Conservation (phyloP, 2,797 vertebrate genomes). For the Sylvilagus floridanus region DNA sequence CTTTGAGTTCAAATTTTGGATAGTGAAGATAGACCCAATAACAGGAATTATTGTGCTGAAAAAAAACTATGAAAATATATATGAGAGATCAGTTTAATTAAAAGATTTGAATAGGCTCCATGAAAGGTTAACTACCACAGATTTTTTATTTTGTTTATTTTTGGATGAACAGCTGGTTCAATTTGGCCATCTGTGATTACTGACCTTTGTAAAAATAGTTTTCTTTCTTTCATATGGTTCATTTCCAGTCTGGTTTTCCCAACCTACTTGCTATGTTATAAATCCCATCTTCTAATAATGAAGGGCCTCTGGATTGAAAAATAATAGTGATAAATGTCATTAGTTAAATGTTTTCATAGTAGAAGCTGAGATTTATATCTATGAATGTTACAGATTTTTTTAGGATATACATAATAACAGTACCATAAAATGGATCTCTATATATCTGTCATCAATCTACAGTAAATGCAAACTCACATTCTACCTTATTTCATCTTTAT, state of each 20-base stretch:
- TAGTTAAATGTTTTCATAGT: constrained; percentile 47
- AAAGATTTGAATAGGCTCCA: constrained; percentile 80
- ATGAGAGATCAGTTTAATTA: constrained; percentile 80
- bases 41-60: constrained; percentile 59
- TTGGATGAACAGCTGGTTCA: constrained; percentile 77
- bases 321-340: constrained; percentile 24
- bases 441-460: neutral
- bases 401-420: neutral
- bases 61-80: constrained; percentile 60
- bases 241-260: constrained; percentile 31
- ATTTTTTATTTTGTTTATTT: constrained; percentile 53
- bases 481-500: neutral
- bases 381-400: neutral
- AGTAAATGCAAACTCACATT: neutral
- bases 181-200: constrained; percentile 69
- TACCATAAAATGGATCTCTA: constrained; percentile 14
- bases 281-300: neutral
- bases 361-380: constrained; percentile 9
- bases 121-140: constrained; percentile 78
- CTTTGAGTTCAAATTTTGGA: constrained; percentile 1
- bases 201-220: constrained; percentile 76
- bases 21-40: constrained; percentile 5
- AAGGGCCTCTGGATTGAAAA: constrained; percentile 36
- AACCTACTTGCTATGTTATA: constrained; percentile 11
- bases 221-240: constrained; percentile 61